Base-by-base conservation (phyloP, 2,888 invertebrate species). In the Dascillus cervinus region DNA sequence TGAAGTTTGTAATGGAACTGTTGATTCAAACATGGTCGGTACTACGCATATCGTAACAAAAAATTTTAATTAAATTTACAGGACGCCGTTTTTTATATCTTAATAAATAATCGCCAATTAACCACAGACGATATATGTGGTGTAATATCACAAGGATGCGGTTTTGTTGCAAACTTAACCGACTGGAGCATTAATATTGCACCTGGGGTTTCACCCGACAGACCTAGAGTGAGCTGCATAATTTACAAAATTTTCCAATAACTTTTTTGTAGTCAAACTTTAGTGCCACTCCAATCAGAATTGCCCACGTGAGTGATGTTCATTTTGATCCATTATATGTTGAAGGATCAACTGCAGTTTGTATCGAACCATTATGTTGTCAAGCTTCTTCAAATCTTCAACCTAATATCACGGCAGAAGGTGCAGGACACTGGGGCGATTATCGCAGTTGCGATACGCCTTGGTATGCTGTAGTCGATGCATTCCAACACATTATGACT, bases 371-470 rank as follows among this genome's bases (percentile, higher is more conserved):
- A 1, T 66, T 79, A 3, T 90, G 89, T 53, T 90, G 89, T 53
- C 72, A 82, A 28, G 55, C 26, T 3, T 37, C 40, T 14, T 23
- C 49, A 12, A 70, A 71, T 3, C 17, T 6, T 6, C 5, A 8
- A 8, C 72, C 73, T 48, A 67, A 68, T 1, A 10, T 8, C 4
- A 22, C 9, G 5, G 32, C 45, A 4, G 41, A 42, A 12, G 60
- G 58, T 0, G 85, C 87, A 0, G 85, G 86, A 0, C 73, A 66
- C 44, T 88, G 84, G 83, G 87, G 87, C 1, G 84, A 86, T 53
- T 86, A 82, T 48, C 71, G 81, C 29, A 64, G 73, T 32, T 90
- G 90, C 47, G 90, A 90, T 58, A 64, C 75, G 0, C 84, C 90
- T 0, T 64, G 72, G 63, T 72, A 79, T 55, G 71, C 80, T 0